Evolutionary conservation across 2,113 vertebrate genomes (phyloP), one percentile per base, ranked within the genome.

Genomic region (Vidua macroura): DNA sequence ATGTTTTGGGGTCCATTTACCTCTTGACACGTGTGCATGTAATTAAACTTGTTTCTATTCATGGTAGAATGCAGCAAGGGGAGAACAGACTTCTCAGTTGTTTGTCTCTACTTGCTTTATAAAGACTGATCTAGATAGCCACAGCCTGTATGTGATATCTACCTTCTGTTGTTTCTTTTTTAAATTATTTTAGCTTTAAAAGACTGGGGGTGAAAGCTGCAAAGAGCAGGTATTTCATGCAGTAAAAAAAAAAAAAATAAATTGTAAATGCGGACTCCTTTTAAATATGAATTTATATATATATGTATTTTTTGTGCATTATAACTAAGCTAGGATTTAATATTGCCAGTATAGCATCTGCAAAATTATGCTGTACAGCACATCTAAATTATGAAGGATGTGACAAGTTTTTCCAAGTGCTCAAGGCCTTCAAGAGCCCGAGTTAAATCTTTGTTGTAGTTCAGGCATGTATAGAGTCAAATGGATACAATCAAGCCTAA

Each of bases 101-200:
- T 96, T 97, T 94, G 88, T 93, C 83, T 91, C 74, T 90, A 63
- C 86, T 67, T 96, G 56, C 13, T 93, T 96, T 84, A 69, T 93
- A 79, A 95, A 95, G 92, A 91, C 80, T 76, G 95, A 92, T 88
- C 73, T 75, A 96, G 94, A 90, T 95, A 96, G 93, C 86, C 94
- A 96, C 96, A 92, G 87, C 88, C 91, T 86, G 64, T 82, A 64
- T 92, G 77, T 96, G 84, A 75, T 95, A 86, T 49, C 85, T 97
- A 72, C 95, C 93, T 95, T 95, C 92, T 96, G 68, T 97, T 95
- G 91, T 95, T 96, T 89, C 87, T 96, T 97, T 97, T 96, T 98
- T 98, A 98, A 98, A 96, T 98, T 98, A 98, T 98, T 98, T 98
- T 98, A 98, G 98, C 98, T 98, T 98, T 98, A 98, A 98, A 97